A percentile compares a stretch with the other conserved stretches of the same genome.
phyloP scores from a whole-genome alignment of 1,140 invertebrate genomes.

The Lasioglossum albipes region DNA sequence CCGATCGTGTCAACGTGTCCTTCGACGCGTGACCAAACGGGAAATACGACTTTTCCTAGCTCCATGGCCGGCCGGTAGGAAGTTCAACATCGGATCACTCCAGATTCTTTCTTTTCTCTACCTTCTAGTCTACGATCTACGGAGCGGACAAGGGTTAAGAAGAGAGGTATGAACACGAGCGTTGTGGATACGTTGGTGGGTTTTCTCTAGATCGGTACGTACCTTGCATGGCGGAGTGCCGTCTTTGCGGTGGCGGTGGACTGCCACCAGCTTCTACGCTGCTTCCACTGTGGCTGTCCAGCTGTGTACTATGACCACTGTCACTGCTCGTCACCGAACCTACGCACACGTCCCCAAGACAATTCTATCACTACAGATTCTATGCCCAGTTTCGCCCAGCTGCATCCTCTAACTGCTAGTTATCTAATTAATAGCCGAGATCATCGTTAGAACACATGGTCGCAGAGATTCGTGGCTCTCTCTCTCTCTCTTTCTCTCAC shows the following conservation, averaged over 20 bases:
- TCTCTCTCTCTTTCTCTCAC: constrained; percentile 5
- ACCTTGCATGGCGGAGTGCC: constrained; percentile 82
- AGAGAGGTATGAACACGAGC: constrained; percentile 54
- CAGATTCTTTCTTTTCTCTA: constrained; percentile 47
- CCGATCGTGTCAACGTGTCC: background rate
- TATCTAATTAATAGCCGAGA: constrained; percentile 34
- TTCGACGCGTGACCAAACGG: background rate
- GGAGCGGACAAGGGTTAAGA: constrained; percentile 40
- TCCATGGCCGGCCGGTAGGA: background rate
- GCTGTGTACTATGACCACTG: constrained; percentile 91
- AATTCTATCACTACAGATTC: constrained; percentile 77
- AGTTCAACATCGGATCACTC: constrained; percentile 14
- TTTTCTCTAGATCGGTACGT: constrained; percentile 64
- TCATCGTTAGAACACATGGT: background rate
- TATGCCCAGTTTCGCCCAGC: constrained; percentile 49
- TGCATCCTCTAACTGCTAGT: constrained; percentile 48
- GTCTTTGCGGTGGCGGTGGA: constrained; percentile 79
- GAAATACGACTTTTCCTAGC: background rate
- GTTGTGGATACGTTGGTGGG: constrained; percentile 18
- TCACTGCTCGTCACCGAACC: constrained; percentile 92
- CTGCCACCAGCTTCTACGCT: constrained; percentile 81
- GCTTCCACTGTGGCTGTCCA: constrained; percentile 85
- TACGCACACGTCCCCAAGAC: constrained; percentile 79
- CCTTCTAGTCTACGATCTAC: constrained; percentile 58
- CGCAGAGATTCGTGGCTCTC: background rate